Conservation (phyloP, 1,140 invertebrate genomes). For the Calycopis cecrops region DNA sequence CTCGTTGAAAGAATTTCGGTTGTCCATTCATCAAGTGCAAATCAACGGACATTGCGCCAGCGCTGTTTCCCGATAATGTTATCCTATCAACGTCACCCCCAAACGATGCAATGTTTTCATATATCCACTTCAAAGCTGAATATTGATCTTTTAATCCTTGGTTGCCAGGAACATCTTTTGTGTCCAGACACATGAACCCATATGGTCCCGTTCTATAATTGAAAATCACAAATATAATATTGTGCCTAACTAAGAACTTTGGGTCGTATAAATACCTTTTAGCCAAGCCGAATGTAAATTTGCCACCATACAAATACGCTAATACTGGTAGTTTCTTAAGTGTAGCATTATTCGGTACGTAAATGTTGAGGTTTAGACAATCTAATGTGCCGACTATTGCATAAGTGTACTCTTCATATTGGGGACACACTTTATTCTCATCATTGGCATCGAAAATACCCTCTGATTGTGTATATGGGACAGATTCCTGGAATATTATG, state of each 20-base stretch:
- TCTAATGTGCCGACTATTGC: slow-evolving; percentile 29
- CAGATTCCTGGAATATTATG: slow-evolving; percentile 30
- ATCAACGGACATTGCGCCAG: slow-evolving; percentile 10
- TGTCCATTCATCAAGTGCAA: not conserved
- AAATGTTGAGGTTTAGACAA: slow-evolving; percentile 52
- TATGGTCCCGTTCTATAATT: no score
- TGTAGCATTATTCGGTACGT: slow-evolving; percentile 36
- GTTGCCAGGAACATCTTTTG: not conserved
- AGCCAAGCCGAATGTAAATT: slow-evolving; percentile 74
- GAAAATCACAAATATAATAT: slow-evolving; percentile 73
- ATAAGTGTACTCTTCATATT: slow-evolving; percentile 29
- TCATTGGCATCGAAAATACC: slow-evolving; percentile 31
- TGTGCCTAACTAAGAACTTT: slow-evolving; percentile 72
- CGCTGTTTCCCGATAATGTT: slow-evolving; percentile 11
- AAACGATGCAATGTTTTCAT: slow-evolving; percentile 12
- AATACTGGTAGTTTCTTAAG: slow-evolving; percentile 75
- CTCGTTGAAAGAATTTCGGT: not conserved
- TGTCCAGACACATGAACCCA: no score
- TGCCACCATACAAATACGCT: slow-evolving; percentile 84
- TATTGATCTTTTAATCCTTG: not conserved
- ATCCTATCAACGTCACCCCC: slow-evolving; percentile 15
- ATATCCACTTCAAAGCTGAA: not conserved
- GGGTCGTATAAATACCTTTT: slow-evolving; percentile 57
- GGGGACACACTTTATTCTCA: slow-evolving; percentile 33
- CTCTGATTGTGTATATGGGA: slow-evolving; percentile 28